Evolutionary conservation across 1,140 invertebrate genomes (phyloP), one percentile per base, ranked within the genome.

Genomic region (Anoplolepis gracilipes): DNA sequence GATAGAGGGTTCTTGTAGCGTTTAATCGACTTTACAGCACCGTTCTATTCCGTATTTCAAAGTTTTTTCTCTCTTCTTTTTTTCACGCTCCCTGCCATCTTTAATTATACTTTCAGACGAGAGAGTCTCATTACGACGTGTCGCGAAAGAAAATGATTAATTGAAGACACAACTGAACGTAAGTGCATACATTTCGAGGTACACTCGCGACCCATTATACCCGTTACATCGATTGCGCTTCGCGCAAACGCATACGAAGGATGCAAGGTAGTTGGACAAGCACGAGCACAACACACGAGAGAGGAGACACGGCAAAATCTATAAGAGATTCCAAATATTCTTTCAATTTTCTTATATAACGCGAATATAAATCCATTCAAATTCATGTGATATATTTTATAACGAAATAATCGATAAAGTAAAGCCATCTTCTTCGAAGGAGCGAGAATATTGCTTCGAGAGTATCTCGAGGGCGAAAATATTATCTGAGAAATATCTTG

Each of bases 31-130:
- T 81, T 72, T 70, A 19, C 22, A 70, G 49, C 19, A n/a, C 19
- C 25, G 36, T 59, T 30, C 75, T 42, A n/a, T n/a, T 78, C 36
- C 65, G 59, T 73, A 61, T n/a, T 13, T 30, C n/a, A 42, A 81
- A 82, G 53, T 70, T 81, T 81, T 81, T 81, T 42, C 25, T 8
- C 11, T 42, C 10, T 42, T 39, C 10, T 10, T 22, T 53, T 46
- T 46, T 16, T 42, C 25, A n/a, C 49, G 46, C 46, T 46, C 28
- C 5, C 53, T n/a, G 53, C 78, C 19, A 72, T 59, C 55, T 72
- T 82, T 82, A 73, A 82, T 82, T 82, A 82, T 82, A 82, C 67
- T 73, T 82, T 82, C 78, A 82, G 78, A 82, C 46, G 53, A 72
- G 78, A 73, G n/a, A n/a, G n/a, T 73, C 78, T 73, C 53, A 72